Evolutionary conservation across 2,113 vertebrate genomes (phyloP).

Genomic region (Tychaedon coryphoeus): DNA sequence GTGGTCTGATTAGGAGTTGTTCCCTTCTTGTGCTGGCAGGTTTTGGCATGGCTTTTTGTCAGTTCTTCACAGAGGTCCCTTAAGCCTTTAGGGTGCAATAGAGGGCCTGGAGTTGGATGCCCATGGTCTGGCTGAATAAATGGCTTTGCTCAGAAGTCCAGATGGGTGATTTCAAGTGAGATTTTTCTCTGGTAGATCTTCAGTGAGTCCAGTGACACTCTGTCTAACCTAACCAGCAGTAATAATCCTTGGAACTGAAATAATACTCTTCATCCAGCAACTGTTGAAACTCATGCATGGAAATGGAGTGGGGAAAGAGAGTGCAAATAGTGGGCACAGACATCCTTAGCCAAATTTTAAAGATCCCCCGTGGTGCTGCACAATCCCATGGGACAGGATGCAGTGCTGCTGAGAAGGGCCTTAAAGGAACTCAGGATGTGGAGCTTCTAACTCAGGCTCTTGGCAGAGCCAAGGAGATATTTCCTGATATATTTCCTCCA

Average conservation of each 20-base stretch:
- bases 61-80: background rate
- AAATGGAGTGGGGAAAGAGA: background rate
- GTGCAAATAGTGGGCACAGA: background rate
- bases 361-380: fast-evolving
- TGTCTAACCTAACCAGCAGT: background rate
- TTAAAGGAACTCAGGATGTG: background rate
- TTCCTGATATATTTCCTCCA: background rate
- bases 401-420: background rate
- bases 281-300: background rate
- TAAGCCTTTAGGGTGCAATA: background rate
- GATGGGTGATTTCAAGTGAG: background rate
- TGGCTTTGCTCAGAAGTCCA: background rate
- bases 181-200: background rate
- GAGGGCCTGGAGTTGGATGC: background rate
- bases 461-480: background rate
- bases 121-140: background rate
- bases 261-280: background rate
- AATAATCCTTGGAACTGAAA: background rate
- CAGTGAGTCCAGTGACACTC: background rate
- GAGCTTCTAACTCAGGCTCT: background rate
- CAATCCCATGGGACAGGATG: background rate
- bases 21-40: background rate
- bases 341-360: background rate
- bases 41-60: background rate
- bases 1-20: background rate